Evolutionary conservation across 2,113 vertebrate species (phyloP), one percentile per base, ranked within the genome.

Genomic region (Bombycilla garrulus): DNA sequence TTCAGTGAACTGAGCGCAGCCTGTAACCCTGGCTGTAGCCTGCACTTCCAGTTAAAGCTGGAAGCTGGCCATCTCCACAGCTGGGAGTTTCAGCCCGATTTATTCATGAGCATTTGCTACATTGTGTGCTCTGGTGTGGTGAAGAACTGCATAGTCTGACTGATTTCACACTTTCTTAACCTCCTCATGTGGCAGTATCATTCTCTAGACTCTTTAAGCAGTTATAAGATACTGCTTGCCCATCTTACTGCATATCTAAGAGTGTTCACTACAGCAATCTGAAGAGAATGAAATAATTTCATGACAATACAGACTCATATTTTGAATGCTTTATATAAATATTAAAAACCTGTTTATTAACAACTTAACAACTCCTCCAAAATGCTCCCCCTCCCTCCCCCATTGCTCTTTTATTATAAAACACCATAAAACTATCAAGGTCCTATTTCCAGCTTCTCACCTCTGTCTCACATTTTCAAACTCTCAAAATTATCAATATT

Each of bases 21-120:
- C 58, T 45, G 5, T 6, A 51, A 57, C 17, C 31, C 45, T 29
- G 5, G 20, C 53, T 80, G 64, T 10, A 76, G 42, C 50, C 50
- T 86, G 25, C 5, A 6, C 51, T 44, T 1, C 0, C 11, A 73
- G 54, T 38, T 57, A 28, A 28, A 86, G 42, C 60, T 94, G 89
- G 93, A 96, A 92, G 89, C 51, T 51, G 56, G 86, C 92, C 89
- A 62, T 15, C 13, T 36, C 64, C 92, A 71, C 84, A 94, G 92
- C 81, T 70, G 86, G 64, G 38, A 94, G 29, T 33, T 91, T 84
- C 77, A 91, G 64, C 38, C 91, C 80, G 54, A 66, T 77, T 86
- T 84, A 91, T 78, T 93, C 25, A 69, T 47, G 29, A 91, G 73
- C 44, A 58, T 60, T 95, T 79, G 61, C 61, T n/a, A 60, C 48